Percentiles rank a stretch among this genome's conserved stretches.
Conservation (phyloP, 2,888 invertebrate species). For the Ligdia adustata region DNA sequence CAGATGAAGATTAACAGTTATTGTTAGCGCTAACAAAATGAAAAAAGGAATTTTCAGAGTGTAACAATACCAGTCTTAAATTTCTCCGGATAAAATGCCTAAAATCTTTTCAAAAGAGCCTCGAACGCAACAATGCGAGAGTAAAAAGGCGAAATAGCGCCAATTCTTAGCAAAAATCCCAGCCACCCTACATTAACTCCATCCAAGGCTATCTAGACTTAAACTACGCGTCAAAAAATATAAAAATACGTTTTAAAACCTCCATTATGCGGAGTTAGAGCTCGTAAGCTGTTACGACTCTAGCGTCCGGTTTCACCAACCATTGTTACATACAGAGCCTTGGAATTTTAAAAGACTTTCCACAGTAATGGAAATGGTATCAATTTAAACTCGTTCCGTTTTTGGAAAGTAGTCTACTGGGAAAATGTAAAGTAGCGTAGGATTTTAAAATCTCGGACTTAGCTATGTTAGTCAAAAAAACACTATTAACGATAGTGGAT, state of each 20-base stretch:
- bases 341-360: slow-evolving; percentile 2
- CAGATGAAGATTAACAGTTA: background rate
- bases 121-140: slow-evolving; percentile 22
- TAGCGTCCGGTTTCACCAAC: slow-evolving; percentile 19
- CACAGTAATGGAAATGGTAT: slow-evolving; percentile 10
- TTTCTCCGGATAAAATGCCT: slow-evolving; percentile 1
- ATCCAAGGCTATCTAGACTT: slow-evolving; percentile 32
- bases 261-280: slow-evolving; percentile 35
- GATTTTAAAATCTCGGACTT: too few species aligned
- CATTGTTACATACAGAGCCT: slow-evolving; percentile 9
- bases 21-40: background rate
- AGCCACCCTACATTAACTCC: slow-evolving; percentile 26
- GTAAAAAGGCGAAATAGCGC: slow-evolving; percentile 11
- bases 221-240: slow-evolving; percentile 35
- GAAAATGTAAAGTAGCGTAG: too few species aligned
- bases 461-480: too few species aligned
- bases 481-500: too few species aligned
- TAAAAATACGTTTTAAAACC: slow-evolving; percentile 38
- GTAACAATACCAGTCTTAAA: background rate
- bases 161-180: slow-evolving; percentile 21
- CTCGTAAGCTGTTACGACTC: slow-evolving; percentile 37
- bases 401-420: too few species aligned
- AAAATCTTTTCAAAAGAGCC: slow-evolving; percentile 15
- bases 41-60: background rate
- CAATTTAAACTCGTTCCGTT: slow-evolving; percentile 1